These are phyloP conservation scores for Mandrillus leucophaeus DNA, from an alignment of 2,113 vertebrate species.

Conservation along the genomic window DNA sequence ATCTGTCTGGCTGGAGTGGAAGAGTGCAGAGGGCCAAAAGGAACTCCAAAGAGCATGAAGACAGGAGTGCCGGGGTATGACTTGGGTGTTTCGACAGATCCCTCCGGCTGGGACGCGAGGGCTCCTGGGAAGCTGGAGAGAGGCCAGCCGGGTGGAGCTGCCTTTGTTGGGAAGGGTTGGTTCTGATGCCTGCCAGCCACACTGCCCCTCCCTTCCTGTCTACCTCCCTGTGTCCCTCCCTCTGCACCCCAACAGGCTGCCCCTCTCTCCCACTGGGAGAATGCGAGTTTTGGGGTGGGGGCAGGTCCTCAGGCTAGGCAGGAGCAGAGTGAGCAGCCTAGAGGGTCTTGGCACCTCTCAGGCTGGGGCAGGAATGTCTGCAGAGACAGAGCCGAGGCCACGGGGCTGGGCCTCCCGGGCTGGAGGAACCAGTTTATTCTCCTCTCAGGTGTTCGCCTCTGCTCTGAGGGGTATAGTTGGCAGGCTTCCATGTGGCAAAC, in stretches of 20 bases:
- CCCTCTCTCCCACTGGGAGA: not conserved
- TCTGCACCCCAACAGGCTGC: not conserved
- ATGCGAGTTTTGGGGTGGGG: not conserved
- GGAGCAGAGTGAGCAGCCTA: not conserved
- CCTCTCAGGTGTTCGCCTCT: conserved; percentile 38
- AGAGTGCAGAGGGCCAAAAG: not conserved
- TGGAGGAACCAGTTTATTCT: conserved; percentile 59
- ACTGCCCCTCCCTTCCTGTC: not conserved
- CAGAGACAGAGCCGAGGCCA: not conserved
- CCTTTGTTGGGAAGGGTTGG: conserved; percentile 38
- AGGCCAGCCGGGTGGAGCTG: not conserved
- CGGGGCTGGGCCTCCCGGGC: not conserved
- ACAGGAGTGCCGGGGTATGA: accelerated
- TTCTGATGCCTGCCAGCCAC: not conserved
- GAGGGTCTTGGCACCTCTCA: not conserved
- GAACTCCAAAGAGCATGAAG: not conserved
- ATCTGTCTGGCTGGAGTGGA: not conserved
- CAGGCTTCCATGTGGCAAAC: not conserved
- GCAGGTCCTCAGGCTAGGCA: not conserved
- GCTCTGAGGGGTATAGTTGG: conserved; percentile 10
- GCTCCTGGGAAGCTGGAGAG: not conserved
- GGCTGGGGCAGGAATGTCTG: not conserved
- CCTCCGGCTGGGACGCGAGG: not conserved
- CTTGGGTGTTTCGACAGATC: not conserved
- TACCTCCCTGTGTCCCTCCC: not conserved